phyloP scores from a whole-genome alignment of 2,888 invertebrate species.

The Amaurobius ferox region DNA sequence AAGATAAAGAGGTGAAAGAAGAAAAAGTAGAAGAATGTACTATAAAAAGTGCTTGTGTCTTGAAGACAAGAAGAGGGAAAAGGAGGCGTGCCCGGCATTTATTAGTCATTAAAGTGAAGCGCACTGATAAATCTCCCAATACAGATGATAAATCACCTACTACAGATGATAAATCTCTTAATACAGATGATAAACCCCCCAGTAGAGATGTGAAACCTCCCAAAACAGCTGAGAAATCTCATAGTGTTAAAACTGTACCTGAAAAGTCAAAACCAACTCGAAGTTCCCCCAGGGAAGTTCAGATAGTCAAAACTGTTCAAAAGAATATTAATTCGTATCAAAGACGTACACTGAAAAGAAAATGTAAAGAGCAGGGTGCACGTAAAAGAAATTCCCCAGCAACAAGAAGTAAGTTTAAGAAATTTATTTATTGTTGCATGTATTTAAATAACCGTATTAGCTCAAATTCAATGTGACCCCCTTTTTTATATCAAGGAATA shows the following conservation, averaged over 20 bases:
- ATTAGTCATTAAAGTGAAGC: constrained; percentile 64
- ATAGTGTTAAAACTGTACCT: background rate
- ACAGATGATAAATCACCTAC: no score
- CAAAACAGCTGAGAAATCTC: no score
- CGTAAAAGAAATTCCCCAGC: constrained; percentile 22
- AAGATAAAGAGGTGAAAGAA: constrained; percentile 15
- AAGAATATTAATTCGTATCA: background rate
- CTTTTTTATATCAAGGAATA: no score
- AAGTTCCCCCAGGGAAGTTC: constrained; percentile 17
- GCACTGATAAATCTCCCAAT: constrained; percentile 30
- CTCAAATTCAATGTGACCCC: no score
- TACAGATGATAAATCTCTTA: no score
- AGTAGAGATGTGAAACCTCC: background rate
- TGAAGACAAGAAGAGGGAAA: constrained; percentile 46
- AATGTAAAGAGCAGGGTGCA: constrained; percentile 53
- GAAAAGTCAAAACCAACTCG: constrained; percentile 16
- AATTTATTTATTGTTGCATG: no score
- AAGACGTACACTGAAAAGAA: constrained; percentile 50
- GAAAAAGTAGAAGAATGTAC: constrained; percentile 32
- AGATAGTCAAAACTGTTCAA: constrained; percentile 24
- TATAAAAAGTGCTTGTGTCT: constrained; percentile 48
- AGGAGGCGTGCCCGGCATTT: constrained; percentile 44
- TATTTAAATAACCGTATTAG: no score
- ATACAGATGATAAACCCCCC: no score
- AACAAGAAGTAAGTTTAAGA: constrained; percentile 32